These are phyloP conservation scores for Syngnathus typhle DNA, from an alignment of 2,113 vertebrate species.

Conservation along the genomic window DNA sequence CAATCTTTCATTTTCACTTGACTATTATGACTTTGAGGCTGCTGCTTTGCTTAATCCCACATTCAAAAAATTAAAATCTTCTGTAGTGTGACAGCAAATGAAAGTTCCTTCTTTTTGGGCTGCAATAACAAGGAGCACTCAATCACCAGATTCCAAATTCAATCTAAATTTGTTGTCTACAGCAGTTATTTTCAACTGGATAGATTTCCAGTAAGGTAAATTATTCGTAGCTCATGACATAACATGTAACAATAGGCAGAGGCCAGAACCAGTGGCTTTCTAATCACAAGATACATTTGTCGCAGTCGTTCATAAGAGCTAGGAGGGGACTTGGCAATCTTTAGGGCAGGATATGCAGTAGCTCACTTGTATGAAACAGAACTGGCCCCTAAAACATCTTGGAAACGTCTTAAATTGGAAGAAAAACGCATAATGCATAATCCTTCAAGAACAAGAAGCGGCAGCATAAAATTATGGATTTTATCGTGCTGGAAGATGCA, in stretches of 20 bases:
- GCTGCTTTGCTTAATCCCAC: conserved; percentile 22
- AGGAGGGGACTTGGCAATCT: not conserved
- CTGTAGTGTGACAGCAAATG: conserved; percentile 13
- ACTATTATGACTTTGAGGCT: conserved; percentile 19
- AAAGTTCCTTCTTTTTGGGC: conserved; percentile 13
- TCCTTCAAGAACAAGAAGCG: not conserved
- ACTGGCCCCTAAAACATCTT: not conserved
- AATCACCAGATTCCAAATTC: not conserved
- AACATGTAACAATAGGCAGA: too few relatives aligned
- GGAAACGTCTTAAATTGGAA: not conserved
- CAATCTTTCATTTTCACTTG: conserved; percentile 55
- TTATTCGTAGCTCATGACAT: not conserved
- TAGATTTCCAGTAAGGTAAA: not conserved
- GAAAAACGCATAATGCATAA: not conserved
- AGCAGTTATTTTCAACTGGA: not conserved
- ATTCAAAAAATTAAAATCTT: not conserved
- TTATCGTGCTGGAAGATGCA: conserved; percentile 1
- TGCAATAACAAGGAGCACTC: conserved; percentile 50
- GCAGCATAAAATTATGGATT: not conserved
- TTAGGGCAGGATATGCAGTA: not conserved
- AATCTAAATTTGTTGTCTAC: not conserved
- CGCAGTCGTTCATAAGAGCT: not conserved
- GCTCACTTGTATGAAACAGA: not conserved
- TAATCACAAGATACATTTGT: not conserved
- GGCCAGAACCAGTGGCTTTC: too few relatives aligned